Evolutionary conservation across 2,797 vertebrate species (phyloP).

Genomic region (Tolypeutes matacus): DNA sequence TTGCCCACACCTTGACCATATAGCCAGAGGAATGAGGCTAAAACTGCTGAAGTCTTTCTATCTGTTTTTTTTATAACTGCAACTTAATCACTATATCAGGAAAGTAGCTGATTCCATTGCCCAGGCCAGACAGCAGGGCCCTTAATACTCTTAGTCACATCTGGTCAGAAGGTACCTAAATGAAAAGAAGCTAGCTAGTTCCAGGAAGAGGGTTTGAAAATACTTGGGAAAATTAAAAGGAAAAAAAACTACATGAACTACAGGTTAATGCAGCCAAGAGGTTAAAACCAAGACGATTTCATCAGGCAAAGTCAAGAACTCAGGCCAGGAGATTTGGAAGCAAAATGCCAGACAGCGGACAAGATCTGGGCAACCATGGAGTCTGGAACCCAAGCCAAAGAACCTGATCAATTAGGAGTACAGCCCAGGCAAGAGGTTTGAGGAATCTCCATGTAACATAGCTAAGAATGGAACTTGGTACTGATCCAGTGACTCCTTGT

Average conservation of each 20-base stretch:
- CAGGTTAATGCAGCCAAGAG: neutral
- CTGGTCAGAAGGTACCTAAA: neutral
- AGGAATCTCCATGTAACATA: neutral
- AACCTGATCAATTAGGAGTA: neutral
- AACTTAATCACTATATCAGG: neutral
- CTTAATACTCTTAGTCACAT: neutral
- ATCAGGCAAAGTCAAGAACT: neutral
- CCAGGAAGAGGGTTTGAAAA: slow-evolving; percentile 5
- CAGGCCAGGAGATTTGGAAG: neutral
- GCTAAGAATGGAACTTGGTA: neutral
- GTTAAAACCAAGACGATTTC: slow-evolving; percentile 40
- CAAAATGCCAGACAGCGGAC: neutral
- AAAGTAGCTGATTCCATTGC: neutral
- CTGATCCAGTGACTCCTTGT: neutral
- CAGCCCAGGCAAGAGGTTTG: neutral
- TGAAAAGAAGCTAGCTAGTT: slow-evolving; percentile 8
- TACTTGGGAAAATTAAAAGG: slow-evolving; percentile 22
- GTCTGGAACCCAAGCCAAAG: neutral
- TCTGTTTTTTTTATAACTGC: slow-evolving; percentile 33
- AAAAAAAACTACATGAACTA: neutral
- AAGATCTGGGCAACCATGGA: neutral
- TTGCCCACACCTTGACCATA: neutral
- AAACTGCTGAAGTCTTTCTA: neutral
- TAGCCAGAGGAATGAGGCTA: neutral
- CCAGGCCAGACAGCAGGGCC: neutral